Conservation (phyloP, 2,113 vertebrate species). For the Saccopteryx bilineata region DNA sequence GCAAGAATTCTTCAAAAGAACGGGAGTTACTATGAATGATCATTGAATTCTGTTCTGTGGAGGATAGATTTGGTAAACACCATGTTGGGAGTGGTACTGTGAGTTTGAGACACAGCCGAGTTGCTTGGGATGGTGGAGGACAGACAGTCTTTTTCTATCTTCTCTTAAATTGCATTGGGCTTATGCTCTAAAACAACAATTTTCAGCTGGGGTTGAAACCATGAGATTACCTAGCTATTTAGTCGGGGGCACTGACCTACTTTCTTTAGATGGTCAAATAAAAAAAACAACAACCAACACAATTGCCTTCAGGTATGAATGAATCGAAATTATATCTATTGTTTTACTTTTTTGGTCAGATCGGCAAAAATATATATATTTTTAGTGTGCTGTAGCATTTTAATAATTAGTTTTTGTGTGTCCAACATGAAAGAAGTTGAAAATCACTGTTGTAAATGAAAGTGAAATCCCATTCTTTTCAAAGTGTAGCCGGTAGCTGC, state of each 20-base stretch:
- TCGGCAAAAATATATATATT: too few relatives aligned
- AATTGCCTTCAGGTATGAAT: too few relatives aligned
- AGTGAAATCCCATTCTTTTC: slow-evolving; percentile 1
- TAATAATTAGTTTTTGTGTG: too few relatives aligned
- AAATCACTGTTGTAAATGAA: neutral
- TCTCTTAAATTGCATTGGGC: neutral
- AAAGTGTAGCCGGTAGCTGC: neutral
- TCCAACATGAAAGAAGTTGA: too few relatives aligned
- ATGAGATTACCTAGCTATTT: too few relatives aligned
- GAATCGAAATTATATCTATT: too few relatives aligned
- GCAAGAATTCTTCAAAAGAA: neutral
- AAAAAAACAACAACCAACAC: too few relatives aligned
- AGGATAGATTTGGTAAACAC: neutral
- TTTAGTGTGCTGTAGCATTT: too few relatives aligned
- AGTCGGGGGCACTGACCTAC: too few relatives aligned
- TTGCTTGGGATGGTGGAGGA: neutral
- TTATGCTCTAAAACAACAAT: neutral
- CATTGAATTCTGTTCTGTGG: neutral
- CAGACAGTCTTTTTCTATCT: neutral
- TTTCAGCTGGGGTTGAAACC: too few relatives aligned
- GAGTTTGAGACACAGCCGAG: neutral
- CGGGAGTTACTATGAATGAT: neutral
- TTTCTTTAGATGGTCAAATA: too few relatives aligned
- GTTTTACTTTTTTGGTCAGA: too few relatives aligned
- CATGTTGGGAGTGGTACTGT: neutral